A percentile compares a stretch with the other conserved stretches of the same genome.
phyloP scores from a whole-genome alignment of 2,113 vertebrate species.

The Tragelaphus buxtoni region DNA sequence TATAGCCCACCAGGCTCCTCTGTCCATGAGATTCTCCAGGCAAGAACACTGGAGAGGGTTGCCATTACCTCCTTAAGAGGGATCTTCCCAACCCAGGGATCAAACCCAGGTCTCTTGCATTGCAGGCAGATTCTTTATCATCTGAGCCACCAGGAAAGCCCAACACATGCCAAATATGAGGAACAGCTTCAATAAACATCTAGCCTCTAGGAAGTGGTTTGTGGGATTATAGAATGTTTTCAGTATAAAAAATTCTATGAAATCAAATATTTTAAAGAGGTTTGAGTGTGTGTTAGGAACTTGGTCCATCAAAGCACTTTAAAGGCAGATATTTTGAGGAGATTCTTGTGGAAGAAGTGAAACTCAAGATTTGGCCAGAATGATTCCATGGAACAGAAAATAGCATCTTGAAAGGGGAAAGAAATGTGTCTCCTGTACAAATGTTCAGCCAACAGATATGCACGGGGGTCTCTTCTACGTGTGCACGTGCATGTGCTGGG shows the following conservation, averaged over 20 bases:
- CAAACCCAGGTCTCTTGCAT: not conserved
- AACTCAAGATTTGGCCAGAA: not conserved
- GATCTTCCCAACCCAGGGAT: not conserved
- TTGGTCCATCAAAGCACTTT: not conserved
- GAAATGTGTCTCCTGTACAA: not conserved
- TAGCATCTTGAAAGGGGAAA: not conserved
- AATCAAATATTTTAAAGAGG: not conserved
- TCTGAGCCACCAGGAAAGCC: not conserved
- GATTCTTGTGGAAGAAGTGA: not conserved
- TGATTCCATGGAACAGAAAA: not conserved
- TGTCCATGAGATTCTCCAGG: not conserved
- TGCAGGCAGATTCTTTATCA: not conserved
- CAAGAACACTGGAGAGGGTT: not conserved
- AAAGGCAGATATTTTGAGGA: not conserved
- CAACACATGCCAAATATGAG: accelerated
- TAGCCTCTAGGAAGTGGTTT: not conserved
- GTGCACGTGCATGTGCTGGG: accelerated
- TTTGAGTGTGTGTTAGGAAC: not conserved
- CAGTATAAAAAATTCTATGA: not conserved
- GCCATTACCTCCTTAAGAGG: not conserved
- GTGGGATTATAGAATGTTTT: not conserved
- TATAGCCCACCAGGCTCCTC: not conserved
- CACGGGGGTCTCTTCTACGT: accelerated
- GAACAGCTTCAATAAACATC: not conserved
- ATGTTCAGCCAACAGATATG: not conserved